These are phyloP conservation scores for Tapirus terrestris DNA, from an alignment of 2,113 vertebrate species.

Conservation along the genomic window DNA sequence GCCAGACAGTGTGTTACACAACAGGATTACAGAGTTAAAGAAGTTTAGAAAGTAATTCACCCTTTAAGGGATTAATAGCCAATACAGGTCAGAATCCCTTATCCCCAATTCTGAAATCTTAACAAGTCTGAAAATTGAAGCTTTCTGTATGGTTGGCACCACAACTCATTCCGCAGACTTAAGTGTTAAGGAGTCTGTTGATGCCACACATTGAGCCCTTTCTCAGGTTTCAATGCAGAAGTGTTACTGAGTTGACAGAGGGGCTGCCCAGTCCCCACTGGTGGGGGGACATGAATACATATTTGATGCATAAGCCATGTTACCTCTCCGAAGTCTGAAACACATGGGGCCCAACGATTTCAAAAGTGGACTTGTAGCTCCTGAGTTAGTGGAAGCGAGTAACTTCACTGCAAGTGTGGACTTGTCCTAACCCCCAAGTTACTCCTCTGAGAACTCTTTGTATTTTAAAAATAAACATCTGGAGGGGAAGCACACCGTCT, in stretches of 20 bases:
- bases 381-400: background rate
- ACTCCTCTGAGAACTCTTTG: background rate
- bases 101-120: background rate
- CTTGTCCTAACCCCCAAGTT: background rate
- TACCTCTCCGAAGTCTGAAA: background rate
- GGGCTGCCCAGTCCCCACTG: background rate
- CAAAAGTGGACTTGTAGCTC: background rate
- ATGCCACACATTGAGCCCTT: rapidly evolving
- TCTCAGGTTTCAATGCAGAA: too few relatives aligned
- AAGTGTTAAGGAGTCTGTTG: background rate
- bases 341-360: background rate
- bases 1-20: background rate
- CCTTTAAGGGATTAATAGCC: background rate
- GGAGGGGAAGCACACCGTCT: background rate
- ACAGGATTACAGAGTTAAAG: background rate
- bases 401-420: background rate
- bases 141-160: background rate
- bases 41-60: background rate
- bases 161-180: background rate
- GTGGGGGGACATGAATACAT: background rate
- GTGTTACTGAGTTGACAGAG: too few relatives aligned
- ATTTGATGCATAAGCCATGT: rapidly evolving
- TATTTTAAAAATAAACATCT: background rate
- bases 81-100: background rate
- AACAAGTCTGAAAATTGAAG: background rate